Percentiles rank a stretch among this genome's conserved stretches.
These are phyloP conservation scores for Taxidea taxus DNA, from an alignment of 2,113 vertebrate genomes.

Conservation along the genomic window DNA sequence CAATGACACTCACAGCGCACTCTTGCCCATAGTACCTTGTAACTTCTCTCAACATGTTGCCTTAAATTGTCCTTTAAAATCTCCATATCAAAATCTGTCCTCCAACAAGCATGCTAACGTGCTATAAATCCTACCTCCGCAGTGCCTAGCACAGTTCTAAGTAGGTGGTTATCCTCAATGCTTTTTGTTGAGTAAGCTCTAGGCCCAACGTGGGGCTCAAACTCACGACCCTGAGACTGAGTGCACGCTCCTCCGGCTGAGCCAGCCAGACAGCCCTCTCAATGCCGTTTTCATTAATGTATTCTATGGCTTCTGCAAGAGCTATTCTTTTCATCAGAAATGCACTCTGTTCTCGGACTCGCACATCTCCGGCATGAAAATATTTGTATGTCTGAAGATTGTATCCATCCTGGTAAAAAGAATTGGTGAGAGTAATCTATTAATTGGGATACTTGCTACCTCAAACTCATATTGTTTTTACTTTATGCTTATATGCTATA, in stretches of 20 bases:
- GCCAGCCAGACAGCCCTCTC: not conserved
- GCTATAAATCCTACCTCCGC: not conserved
- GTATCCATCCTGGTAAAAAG: not conserved
- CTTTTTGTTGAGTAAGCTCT: not conserved
- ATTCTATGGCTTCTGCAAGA: not conserved
- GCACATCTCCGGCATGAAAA: not conserved
- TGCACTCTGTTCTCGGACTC: not conserved
- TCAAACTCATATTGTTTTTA: not conserved
- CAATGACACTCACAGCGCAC: not conserved
- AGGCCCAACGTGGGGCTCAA: not conserved
- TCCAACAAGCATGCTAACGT: not conserved
- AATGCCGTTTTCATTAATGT: not conserved
- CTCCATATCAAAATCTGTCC: not conserved
- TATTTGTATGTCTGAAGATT: not conserved
- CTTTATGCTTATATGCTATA: not conserved
- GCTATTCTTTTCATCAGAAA: constrained; percentile 1
- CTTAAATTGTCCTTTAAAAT: not conserved
- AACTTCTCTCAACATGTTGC: not conserved
- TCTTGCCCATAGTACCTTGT: not conserved
- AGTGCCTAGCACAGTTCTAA: not conserved
- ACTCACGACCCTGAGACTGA: not conserved
- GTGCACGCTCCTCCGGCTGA: not conserved
- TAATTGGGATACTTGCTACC: not conserved
- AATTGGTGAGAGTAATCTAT: not conserved
- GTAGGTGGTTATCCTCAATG: not conserved